These are phyloP conservation scores for Drosophila macrospina DNA, from an alignment of 2,888 invertebrate species.

Conservation along the genomic window DNA sequence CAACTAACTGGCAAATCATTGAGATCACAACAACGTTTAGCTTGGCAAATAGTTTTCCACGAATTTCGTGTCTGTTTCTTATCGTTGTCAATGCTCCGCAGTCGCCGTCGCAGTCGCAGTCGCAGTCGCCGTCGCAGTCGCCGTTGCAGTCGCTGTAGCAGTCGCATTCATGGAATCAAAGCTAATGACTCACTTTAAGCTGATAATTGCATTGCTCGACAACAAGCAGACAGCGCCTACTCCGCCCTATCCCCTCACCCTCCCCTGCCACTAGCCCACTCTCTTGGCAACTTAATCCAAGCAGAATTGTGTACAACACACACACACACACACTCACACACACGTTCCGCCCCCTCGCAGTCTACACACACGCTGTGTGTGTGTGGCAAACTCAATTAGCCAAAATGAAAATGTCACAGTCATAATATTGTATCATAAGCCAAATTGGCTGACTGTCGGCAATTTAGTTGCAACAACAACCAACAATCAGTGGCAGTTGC, in stretches of 20 bases:
- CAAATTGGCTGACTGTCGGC: constrained; percentile 71
- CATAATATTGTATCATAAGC: constrained; percentile 72
- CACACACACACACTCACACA: neutral
- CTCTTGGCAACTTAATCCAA: neutral
- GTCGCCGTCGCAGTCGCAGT: no score
- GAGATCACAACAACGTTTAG: neutral
- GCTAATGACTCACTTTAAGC: constrained; percentile 70
- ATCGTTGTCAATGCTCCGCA: constrained; percentile 35
- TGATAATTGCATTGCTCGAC: constrained; percentile 40
- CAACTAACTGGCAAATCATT: neutral
- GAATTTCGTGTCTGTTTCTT: constrained; percentile 5
- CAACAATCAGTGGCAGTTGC: constrained; percentile 61
- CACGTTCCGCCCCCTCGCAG: neutral
- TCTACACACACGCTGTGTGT: no score
- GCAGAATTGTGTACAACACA: neutral
- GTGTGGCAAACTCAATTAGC: constrained; percentile 61
- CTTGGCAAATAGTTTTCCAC: neutral
- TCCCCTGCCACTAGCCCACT: neutral
- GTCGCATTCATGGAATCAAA: constrained; percentile 45
- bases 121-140: no score
- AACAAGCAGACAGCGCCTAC: neutral
- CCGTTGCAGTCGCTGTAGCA: no score
- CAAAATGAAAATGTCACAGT: constrained; percentile 77
- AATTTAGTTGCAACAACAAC: constrained; percentile 54
- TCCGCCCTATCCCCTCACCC: no score